These are phyloP conservation scores for Archaeoteleia sp. DNA, from an alignment of 2,888 invertebrate species.

Conservation along the genomic window DNA sequence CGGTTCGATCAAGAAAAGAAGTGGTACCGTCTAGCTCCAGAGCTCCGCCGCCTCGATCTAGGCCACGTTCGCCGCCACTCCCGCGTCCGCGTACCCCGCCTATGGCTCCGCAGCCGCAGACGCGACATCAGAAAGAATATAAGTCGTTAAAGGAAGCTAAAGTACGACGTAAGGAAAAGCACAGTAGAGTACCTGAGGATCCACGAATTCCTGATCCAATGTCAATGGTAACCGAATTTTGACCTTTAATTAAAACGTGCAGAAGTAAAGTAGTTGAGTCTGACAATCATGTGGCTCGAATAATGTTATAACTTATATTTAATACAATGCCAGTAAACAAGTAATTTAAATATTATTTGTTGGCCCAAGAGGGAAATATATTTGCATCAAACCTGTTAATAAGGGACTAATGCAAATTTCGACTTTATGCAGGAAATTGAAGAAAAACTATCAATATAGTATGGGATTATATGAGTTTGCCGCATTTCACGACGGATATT, in stretches of 20 bases:
- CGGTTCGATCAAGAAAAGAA: constrained; percentile 76
- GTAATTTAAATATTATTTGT: no score
- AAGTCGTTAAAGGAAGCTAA: constrained; percentile 73
- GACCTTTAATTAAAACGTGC: background rate
- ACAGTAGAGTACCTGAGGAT: constrained; percentile 68
- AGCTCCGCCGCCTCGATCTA: constrained; percentile 59
- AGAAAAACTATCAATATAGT: no score
- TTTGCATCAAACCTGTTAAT: no score
- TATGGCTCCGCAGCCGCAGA: constrained; percentile 78
- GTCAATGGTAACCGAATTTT: constrained; percentile 65
- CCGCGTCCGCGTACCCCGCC: constrained; percentile 78
- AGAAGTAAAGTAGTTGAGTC: no score
- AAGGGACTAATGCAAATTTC: no score
- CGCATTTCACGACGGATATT: no score
- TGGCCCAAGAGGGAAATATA: no score
- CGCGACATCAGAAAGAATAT: constrained; percentile 77
- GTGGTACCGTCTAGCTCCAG: constrained; percentile 65
- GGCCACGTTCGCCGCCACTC: constrained; percentile 69
- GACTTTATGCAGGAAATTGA: no score
- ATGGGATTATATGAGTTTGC: no score
- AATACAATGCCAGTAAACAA: no score
- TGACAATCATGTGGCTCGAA: no score
- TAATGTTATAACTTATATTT: no score
- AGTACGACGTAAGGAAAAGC: constrained; percentile 70
- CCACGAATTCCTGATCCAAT: constrained; percentile 71